Conservation (phyloP, 2,113 vertebrate genomes). For the Apodemus speciosus region DNA sequence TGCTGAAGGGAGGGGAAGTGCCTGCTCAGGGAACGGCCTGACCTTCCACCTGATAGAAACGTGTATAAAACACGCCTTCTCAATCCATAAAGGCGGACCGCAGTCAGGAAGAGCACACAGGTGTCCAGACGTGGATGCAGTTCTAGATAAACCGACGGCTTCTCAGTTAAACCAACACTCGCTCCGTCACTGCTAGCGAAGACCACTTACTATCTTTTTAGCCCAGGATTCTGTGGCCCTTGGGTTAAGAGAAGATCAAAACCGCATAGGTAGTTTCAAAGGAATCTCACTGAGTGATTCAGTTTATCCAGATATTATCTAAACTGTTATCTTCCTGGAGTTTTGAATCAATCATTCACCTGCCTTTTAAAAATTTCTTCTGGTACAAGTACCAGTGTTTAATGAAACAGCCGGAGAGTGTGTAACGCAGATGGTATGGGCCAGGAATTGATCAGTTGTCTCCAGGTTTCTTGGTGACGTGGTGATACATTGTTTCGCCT, state of each 20-base stretch:
- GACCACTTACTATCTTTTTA: neutral
- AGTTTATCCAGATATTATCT: neutral
- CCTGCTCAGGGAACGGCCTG: neutral
- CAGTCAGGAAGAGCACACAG: neutral
- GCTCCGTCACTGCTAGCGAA: neutral
- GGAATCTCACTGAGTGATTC: neutral
- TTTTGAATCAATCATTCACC: neutral
- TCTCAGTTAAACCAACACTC: neutral
- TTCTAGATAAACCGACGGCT: neutral
- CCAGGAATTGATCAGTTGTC: neutral
- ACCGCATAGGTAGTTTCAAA: neutral
- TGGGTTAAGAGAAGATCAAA: neutral
- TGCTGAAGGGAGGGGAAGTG: constrained; percentile 6
- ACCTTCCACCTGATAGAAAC: neutral
- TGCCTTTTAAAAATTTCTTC: neutral
- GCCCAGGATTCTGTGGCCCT: neutral
- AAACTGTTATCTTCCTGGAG: neutral
- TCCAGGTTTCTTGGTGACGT: neutral
- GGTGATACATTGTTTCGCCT: neutral
- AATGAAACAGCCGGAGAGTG: neutral
- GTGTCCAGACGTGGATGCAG: neutral
- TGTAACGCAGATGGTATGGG: neutral
- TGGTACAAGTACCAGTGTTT: neutral
- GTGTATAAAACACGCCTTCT: neutral
- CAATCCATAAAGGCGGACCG: neutral